Evolutionary conservation across 2,797 vertebrate genomes (phyloP).

Genomic region (Arremon brunneinucha): DNA sequence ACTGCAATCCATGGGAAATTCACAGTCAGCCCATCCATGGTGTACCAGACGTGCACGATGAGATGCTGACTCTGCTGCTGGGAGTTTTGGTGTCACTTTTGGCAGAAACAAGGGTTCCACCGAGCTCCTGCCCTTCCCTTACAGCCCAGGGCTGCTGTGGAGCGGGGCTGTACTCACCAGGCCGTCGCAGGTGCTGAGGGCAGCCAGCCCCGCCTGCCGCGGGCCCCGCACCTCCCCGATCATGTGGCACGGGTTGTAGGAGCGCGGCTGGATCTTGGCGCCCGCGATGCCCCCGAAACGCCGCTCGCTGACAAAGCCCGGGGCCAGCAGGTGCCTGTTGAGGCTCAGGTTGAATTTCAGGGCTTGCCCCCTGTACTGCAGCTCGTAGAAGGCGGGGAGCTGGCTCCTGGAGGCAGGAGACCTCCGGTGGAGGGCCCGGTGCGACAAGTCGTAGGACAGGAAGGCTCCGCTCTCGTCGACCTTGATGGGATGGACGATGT

Average conservation of each 20-base stretch:
- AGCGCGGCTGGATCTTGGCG: slow-evolving; percentile 65
- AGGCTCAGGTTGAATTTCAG: slow-evolving; percentile 89
- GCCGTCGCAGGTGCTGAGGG: slow-evolving; percentile 90
- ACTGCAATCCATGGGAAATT: neutral
- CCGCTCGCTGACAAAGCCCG: slow-evolving; percentile 86
- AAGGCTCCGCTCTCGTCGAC: slow-evolving; percentile 88
- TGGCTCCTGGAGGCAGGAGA: slow-evolving; percentile 60
- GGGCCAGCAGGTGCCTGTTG: slow-evolving; percentile 85
- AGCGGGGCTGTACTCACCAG: slow-evolving; percentile 80
- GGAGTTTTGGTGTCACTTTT: neutral
- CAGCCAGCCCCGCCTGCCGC: slow-evolving; percentile 77
- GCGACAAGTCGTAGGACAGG: slow-evolving; percentile 87
- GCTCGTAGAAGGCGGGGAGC: slow-evolving; percentile 80
- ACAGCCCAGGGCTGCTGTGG: fast-evolving
- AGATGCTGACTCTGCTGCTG: neutral
- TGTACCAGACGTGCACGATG: fast-evolving
- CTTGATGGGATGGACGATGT: slow-evolving; percentile 87
- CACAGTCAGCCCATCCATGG: neutral
- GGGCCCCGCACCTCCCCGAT: slow-evolving; percentile 84
- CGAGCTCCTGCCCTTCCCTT: fast-evolving
- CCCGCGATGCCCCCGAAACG: slow-evolving; percentile 77
- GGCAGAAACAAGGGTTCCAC: no score
- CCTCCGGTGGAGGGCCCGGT: slow-evolving; percentile 80
- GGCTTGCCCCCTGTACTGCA: slow-evolving; percentile 76
- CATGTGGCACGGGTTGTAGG: slow-evolving; percentile 81